Evolutionary conservation across 1,140 invertebrate genomes (phyloP), one percentile per base, ranked within the genome.

Genomic region (Calliopsis andreniformis): DNA sequence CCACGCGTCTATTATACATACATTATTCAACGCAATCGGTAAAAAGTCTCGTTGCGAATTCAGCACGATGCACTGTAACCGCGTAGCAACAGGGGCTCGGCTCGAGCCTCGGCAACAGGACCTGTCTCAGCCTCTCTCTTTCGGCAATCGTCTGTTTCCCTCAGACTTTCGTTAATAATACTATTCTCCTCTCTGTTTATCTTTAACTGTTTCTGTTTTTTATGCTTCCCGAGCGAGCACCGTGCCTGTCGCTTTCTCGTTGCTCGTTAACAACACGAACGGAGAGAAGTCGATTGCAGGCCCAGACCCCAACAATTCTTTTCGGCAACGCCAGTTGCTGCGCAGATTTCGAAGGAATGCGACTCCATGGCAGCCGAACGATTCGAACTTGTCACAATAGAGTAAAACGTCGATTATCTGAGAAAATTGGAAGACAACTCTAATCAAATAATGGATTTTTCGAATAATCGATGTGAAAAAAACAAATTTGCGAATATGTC

Each of bases 11-110:
- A 83, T 84, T 87, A 85, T 58, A 77, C 84, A 88, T 87, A 77
- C 86, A 89, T 89, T 89, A 89, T 89, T 89, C 87, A 89, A 84
- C 56, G 85, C 87, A 80, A 86, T 79, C 72, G 66, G 56, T 76
- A 81, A 86, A 84, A 78, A 61, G 53, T 80, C 79, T 88, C 79
- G 87, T 88, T 88, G 85, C 82, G 85, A 87, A 88, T 89, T 89
- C 88, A 84, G 72, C 82, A 83, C 84, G 79, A 87, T 89, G 88
- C 88, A 89, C 76, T 80, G 79, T 82, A 79, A 79, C 83, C 85
- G 87, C 82, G 87, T 89, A 88, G 88, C 88, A 89, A 89, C 88
- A 88, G 79, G 85, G 72, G 73, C 76, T 79, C 71, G 67, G 83
- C 80, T 79, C 83, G 80, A 63, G 72, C 77, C 35, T 80, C 35